Conservation (phyloP, 2,888 invertebrate species). For the Drosophila fulvimacula region DNA sequence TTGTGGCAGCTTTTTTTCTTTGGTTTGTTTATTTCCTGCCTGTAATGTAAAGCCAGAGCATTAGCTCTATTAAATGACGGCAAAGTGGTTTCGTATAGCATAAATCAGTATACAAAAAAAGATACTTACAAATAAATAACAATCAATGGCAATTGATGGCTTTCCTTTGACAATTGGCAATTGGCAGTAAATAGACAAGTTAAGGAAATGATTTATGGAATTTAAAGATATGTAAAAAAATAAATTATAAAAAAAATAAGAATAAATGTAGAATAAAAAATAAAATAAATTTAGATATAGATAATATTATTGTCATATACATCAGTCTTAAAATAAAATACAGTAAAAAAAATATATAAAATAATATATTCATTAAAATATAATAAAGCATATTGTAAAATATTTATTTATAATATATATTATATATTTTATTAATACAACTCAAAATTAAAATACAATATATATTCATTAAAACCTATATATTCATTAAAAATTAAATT, state of each 20-base stretch:
- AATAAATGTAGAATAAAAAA: background rate
- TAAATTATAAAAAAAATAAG: background rate
- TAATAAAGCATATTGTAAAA: too few relatives aligned
- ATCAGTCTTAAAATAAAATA: too few relatives aligned
- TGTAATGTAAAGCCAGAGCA: constrained; percentile 41
- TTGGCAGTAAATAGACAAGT: constrained; percentile 2
- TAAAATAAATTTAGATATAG: background rate
- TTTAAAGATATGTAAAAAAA: background rate
- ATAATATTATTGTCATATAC: too few relatives aligned
- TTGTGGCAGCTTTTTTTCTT: constrained; percentile 31
- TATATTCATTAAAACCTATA: too few relatives aligned
- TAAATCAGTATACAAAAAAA: background rate
- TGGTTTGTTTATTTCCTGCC: constrained; percentile 42
- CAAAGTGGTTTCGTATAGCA: constrained; percentile 13
- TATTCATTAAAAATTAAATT: background rate
- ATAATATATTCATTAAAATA: too few relatives aligned
- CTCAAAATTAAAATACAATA: too few relatives aligned
- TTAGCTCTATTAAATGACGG: constrained; percentile 30
- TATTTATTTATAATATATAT: too few relatives aligned
- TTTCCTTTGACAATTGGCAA: constrained; percentile 6
- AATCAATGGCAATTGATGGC: constrained; percentile 3
- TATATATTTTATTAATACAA: too few relatives aligned
- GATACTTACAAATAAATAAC: constrained; percentile 21
- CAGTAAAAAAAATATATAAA: too few relatives aligned
- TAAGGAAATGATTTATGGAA: constrained; percentile 5